Evolutionary conservation across 92 coral and sea anemone genomes (phyloP).

Genomic region (Diadumene lineata): DNA sequence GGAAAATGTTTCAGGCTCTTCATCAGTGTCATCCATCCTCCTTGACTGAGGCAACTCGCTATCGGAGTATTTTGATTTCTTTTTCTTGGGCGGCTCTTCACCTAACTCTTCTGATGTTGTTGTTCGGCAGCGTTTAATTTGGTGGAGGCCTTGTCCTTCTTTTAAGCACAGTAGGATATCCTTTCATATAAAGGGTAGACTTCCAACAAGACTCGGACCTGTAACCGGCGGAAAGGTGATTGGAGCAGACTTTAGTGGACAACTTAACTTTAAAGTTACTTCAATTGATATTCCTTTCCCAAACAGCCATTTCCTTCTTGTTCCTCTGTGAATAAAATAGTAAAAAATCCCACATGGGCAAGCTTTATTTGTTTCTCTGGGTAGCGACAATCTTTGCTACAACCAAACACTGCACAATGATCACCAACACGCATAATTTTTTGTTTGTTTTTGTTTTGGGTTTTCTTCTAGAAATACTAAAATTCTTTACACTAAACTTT

Average conservation of each 20-base stretch:
- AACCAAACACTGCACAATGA: conserved; percentile 57
- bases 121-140: conserved; percentile 15
- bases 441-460: neutral
- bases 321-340: conserved; percentile 44
- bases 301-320: conserved; percentile 30
- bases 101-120: neutral
- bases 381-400: conserved; percentile 47
- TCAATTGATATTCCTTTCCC: conserved; percentile 34
- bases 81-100: conserved; percentile 7
- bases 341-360: conserved; percentile 38
- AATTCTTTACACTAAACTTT: neutral
- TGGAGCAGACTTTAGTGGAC: conserved; percentile 47
- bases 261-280: conserved; percentile 31
- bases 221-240: conserved; percentile 48
- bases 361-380: no score
- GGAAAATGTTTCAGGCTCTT: no score
- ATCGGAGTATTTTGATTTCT: neutral
- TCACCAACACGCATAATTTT: conserved; percentile 48
- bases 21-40: no score
- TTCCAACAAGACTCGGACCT: conserved; percentile 24
- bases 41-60: neutral
- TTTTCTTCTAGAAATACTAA: neutral
- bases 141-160: conserved; percentile 1
- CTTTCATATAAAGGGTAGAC: conserved; percentile 40
- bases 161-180: conserved; percentile 1